Evolutionary conservation across 2,113 vertebrate genomes (phyloP).

Genomic region (Morone chrysops): DNA sequence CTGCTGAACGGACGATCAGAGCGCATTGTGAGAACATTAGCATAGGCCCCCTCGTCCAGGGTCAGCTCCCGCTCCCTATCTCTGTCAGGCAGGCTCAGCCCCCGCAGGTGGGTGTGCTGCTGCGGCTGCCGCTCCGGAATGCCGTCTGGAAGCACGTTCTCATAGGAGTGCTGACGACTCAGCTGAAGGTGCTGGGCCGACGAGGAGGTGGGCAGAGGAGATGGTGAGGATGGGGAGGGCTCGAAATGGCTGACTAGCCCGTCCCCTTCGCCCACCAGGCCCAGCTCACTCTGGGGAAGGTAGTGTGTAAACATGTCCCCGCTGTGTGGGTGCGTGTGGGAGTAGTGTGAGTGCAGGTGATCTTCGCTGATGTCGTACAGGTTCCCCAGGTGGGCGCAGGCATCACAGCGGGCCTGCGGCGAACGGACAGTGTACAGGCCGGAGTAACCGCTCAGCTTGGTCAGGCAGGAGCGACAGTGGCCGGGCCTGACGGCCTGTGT

Average conservation of each 20-base stretch:
- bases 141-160: slow-evolving; percentile 91
- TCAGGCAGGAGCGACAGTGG: slow-evolving; percentile 95
- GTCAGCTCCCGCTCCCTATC: slow-evolving; percentile 79
- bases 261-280: slow-evolving; percentile 86
- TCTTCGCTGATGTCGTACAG: slow-evolving; percentile 98
- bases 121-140: slow-evolving; percentile 70
- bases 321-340: slow-evolving; percentile 70
- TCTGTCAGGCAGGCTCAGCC: slow-evolving; percentile 93
- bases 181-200: slow-evolving; percentile 84
- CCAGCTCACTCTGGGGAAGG: slow-evolving; percentile 84
- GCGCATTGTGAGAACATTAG: slow-evolving; percentile 92
- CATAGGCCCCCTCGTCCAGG: slow-evolving; percentile 91
- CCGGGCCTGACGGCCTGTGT: slow-evolving; percentile 80
- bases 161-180: slow-evolving; percentile 94
- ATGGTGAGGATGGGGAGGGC: slow-evolving; percentile 75
- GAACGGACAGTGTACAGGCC: slow-evolving; percentile 92
- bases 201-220: slow-evolving; percentile 58
- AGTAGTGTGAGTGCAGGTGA: slow-evolving; percentile 87
- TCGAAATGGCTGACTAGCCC: slow-evolving; percentile 91
- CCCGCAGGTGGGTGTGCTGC: slow-evolving; percentile 84
- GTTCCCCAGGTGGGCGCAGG: slow-evolving; percentile 92
- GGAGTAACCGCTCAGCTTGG: slow-evolving; percentile 90
- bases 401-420: slow-evolving; percentile 92
- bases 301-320: slow-evolving; percentile 84
- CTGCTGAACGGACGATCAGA: slow-evolving; percentile 91